Evolutionary conservation across 2,797 vertebrate species (phyloP).

Genomic region (Fratercula arctica): DNA sequence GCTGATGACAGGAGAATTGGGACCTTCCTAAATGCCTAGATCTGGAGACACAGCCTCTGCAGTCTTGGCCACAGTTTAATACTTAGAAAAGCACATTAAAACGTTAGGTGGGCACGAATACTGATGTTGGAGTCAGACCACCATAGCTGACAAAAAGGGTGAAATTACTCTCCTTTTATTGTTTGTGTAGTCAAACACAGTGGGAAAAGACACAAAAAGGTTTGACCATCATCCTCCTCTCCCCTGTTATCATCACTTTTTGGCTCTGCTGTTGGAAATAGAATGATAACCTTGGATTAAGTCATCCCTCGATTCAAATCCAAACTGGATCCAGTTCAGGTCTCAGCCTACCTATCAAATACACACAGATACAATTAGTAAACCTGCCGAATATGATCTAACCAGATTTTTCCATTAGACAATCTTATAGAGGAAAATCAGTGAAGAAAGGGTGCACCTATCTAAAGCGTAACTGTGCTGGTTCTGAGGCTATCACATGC

Average conservation of each 20-base stretch:
- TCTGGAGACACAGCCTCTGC: background rate
- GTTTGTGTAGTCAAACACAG: background rate
- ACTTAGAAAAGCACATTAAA: background rate
- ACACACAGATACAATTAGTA: background rate
- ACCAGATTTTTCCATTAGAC: background rate
- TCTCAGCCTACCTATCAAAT: background rate
- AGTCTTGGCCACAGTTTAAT: background rate
- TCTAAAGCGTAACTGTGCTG: background rate
- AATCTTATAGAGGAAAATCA: background rate
- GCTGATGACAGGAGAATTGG: background rate
- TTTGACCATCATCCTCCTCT: background rate
- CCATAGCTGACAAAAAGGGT: rapidly evolving
- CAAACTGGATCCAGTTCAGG: background rate
- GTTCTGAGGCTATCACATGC: background rate
- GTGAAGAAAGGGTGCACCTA: background rate
- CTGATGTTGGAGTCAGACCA: background rate
- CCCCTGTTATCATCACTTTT: rapidly evolving
- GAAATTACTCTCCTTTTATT: background rate
- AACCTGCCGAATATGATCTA: background rate
- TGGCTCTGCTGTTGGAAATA: background rate
- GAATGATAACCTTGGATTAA: background rate
- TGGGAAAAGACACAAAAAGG: background rate
- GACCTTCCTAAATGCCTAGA: background rate
- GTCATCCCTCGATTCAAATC: background rate
- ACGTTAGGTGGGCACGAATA: background rate